phyloP scores from a whole-genome alignment of 2,888 invertebrate species.

The Neoitamus cyanurus region DNA sequence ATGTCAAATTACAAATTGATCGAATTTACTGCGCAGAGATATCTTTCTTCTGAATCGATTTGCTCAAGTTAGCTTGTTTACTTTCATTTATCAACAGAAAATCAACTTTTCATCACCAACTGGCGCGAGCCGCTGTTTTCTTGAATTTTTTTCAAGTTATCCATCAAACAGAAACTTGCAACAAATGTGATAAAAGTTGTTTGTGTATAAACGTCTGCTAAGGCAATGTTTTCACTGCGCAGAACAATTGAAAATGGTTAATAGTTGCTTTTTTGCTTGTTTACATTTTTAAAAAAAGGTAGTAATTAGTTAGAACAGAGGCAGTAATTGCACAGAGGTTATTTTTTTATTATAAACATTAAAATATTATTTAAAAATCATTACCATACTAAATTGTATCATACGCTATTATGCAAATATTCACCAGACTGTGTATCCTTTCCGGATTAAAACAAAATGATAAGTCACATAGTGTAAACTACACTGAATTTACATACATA shows the following conservation, averaged over 20 bases:
- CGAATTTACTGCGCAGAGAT: background rate
- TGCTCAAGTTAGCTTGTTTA: background rate
- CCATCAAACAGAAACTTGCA: background rate
- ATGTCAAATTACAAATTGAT: background rate
- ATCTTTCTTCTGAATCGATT: background rate
- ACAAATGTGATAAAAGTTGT: background rate
- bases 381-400: too few species aligned
- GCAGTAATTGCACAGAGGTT: too few species aligned
- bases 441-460: too few species aligned
- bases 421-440: too few species aligned
- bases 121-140: background rate
- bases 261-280: too few species aligned
- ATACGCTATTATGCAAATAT: too few species aligned
- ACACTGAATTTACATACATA: too few species aligned
- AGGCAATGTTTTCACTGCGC: background rate
- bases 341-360: too few species aligned
- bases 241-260: background rate
- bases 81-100: background rate
- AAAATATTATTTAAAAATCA: too few species aligned
- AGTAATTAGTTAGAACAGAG: too few species aligned
- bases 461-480: too few species aligned
- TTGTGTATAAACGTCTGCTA: background rate
- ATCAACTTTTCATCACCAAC: background rate
- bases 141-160: background rate
- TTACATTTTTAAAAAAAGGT: too few species aligned